Evolutionary conservation across 2,113 vertebrate genomes (phyloP), one percentile per base, ranked within the genome.

Genomic region (Mellivora capensis): DNA sequence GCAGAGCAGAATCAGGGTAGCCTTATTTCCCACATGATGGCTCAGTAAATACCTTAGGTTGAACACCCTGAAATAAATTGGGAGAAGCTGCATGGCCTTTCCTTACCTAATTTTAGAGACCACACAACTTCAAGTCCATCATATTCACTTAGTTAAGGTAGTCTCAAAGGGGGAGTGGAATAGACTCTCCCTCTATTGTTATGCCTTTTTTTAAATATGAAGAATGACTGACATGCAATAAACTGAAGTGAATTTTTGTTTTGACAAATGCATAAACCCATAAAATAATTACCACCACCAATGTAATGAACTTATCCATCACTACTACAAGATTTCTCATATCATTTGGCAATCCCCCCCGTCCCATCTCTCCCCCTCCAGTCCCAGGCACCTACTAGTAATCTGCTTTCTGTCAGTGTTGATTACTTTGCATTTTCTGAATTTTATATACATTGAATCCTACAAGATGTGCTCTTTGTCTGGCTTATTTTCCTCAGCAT

Each of bases 371-470:
- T 29, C 76, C 67, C 18, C 39, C 13, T 6, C 4, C 7, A 94
- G 23, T 11, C 23, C 29, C 25, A 71, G 59, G 27, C 42, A 97
- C 44, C 34, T 57, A 64, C 21, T 88, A 31, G 44, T 47, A 31
- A 52, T 47, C 27, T 49, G 18, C 17, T 93, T 71, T 76, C 31
- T 91, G 64, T 74, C 52, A 71, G 42, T 90, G 47, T 57, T 86
- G 42, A 61, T 80, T 71, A 74, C 4, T 57, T 94, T 67, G 20
- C 25, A 93, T 85, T 71, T 94, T 29, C 54, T 76, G 76, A 9
- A 90, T 91, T 97, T 95, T 82, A 71, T 52, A n/a, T 67, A 91
- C 74, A 88, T 39, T 88, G 67, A 89, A 77, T 62, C 42, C 49
- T 88, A 31, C 8, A 72, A 77, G 42, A 67, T 25, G 31, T 85